These are phyloP conservation scores for Erebia ligea DNA, from an alignment of 2,888 invertebrate genomes.

Conservation along the genomic window DNA sequence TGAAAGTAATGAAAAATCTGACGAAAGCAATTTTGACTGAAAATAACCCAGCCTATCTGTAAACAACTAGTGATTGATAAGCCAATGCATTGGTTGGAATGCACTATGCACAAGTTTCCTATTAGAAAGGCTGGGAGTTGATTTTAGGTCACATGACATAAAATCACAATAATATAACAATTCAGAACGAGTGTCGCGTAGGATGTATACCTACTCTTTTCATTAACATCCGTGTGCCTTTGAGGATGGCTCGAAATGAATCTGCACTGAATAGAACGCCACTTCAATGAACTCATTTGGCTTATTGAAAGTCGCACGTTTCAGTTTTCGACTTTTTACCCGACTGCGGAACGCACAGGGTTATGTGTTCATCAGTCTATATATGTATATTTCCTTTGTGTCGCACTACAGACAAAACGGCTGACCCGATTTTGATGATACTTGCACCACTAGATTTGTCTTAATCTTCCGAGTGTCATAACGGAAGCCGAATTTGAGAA, in stretches of 20 bases:
- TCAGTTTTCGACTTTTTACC: neutral
- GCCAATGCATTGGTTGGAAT: neutral
- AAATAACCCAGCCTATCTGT: no score
- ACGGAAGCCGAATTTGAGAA: no score
- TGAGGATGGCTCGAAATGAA: constrained; percentile 1
- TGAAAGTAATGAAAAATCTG: no score
- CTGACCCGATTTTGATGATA: no score
- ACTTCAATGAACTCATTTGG: constrained; percentile 6
- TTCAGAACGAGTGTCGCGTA: neutral
- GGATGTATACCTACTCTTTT: neutral
- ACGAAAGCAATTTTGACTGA: no score
- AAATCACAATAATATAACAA: neutral
- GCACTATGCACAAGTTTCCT: neutral
- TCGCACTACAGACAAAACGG: no score
- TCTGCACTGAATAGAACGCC: constrained; percentile 4
- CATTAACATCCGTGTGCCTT: neutral
- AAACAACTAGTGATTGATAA: neutral
- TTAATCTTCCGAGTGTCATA: no score
- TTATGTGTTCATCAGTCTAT: no score
- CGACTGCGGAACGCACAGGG: no score
- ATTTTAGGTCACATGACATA: neutral
- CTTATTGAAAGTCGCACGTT: neutral
- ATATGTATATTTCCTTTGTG: no score
- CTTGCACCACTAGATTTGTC: no score
- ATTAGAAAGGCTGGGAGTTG: neutral